Evolutionary conservation across 1,140 invertebrate genomes (phyloP).

Genomic region (Melipona quadrifasciata): DNA sequence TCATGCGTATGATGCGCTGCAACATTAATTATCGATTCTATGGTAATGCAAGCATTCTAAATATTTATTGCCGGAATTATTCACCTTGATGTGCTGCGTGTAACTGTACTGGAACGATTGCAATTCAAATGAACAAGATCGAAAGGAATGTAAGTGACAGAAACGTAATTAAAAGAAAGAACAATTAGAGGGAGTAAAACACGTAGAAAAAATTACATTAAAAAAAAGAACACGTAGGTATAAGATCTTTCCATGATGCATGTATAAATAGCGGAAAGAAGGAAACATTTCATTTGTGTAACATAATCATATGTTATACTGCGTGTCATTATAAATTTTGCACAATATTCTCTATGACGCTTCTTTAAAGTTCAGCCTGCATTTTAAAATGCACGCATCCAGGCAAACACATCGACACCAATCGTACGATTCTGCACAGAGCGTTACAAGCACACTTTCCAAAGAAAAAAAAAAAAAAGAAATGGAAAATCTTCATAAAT

Average conservation of each 20-base stretch:
- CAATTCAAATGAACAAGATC: not conserved
- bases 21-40: slow-evolving; percentile 28
- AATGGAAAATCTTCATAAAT: not conserved
- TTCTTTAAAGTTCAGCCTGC: not conserved
- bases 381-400: not conserved
- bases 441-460: not conserved
- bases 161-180: not conserved
- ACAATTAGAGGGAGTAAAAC: not conserved
- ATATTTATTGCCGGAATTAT: slow-evolving; percentile 15
- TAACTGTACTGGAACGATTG: slow-evolving; percentile 3
- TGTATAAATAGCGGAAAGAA: not conserved
- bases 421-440: not conserved
- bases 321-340: not conserved
- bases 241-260: not conserved
- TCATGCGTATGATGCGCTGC: slow-evolving; percentile 44
- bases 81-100: slow-evolving; percentile 4
- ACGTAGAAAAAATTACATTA: not conserved
- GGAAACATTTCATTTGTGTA: not conserved
- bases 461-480: not conserved
- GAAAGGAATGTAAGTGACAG: not conserved
- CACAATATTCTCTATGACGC: not conserved
- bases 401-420: not conserved
- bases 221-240: not conserved
- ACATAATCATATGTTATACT: not conserved
- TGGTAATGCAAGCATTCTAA: slow-evolving; percentile 24